Base-by-base conservation (phyloP, 1,140 invertebrate species). In the Trichonephila inaurata region DNA sequence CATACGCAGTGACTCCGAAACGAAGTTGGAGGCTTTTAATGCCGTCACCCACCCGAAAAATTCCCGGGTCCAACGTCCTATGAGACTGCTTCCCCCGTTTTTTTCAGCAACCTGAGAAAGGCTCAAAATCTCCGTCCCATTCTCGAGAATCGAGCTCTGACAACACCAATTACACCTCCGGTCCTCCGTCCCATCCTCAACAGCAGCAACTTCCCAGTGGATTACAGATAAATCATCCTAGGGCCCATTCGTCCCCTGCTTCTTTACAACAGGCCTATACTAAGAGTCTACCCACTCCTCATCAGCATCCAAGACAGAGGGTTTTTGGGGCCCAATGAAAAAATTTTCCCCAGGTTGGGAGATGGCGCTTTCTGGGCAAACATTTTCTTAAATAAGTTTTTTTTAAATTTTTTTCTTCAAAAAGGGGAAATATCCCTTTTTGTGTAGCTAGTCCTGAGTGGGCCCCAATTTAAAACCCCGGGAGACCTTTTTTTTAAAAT, bases 291-390 rank as follows among this genome's bases (percentile, higher is more conserved):
- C 72, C 89, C 12, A 19, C 62, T 8, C 24, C 81, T n/a, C 93
- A 94, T 28, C 89, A 97, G 97, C 97, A 98, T 97, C 96, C 96
- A 82, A 98, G 98, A 96, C 98, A 99, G 96, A 97, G 98, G 95
- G 99, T 98, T 95, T 99, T 98, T 96, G 98, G 99, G 96, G n/a
- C n/a, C n/a, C n/a, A n/a, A n/a, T n/a, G n/a, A n/a, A n/a, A n/a
- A n/a, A n/a, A n/a, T n/a, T n/a, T n/a, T n/a, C n/a, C n/a, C 98
- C 98, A 92, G 98, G 98, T 94, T 99, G 98, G 99, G 98, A 99
- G 96, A 98, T 99, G 96, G 98, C 98, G 99, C 98, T 94, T 97
- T 97, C 99, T 95, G 99, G 99, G 94, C 98, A 99, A 96, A 97
- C 98, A 93, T 99, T 96, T 99, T 99, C 96, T 99, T 99, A 96